Conservation (phyloP, 2,888 invertebrate species). For the Synergus umbraculus region DNA sequence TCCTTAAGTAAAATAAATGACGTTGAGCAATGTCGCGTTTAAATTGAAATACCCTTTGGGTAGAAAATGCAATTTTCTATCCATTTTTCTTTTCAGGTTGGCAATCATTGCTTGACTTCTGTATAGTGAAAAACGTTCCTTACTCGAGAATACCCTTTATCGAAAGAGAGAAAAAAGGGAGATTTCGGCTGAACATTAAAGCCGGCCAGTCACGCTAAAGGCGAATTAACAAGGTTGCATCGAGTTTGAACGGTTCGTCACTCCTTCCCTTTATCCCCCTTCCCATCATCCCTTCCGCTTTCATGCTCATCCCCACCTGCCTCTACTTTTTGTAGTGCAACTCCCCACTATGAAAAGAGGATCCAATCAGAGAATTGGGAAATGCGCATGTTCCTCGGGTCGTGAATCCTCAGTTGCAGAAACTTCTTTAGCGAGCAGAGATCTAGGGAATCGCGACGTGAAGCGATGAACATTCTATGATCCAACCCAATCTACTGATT, state of each 20-base stretch:
- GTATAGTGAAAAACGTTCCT: background rate
- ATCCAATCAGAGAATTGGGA: background rate
- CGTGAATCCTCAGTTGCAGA: background rate
- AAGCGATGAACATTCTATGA: background rate
- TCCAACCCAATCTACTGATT: background rate
- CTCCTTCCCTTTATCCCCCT: background rate
- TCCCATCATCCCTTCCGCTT: background rate
- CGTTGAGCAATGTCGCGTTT: background rate
- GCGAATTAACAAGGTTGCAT: constrained; percentile 1
- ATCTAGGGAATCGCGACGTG: background rate
- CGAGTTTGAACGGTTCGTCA: background rate
- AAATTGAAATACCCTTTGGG: background rate
- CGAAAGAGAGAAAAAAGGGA: background rate
- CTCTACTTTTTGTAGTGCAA: background rate
- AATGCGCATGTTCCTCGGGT: background rate
- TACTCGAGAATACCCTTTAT: background rate
- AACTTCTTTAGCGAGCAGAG: background rate
- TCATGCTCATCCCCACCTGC: background rate
- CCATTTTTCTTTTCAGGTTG: background rate
- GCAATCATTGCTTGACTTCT: background rate
- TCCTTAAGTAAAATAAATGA: too few species aligned
- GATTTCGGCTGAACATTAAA: background rate
- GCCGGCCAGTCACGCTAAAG: background rate
- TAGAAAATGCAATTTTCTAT: background rate
- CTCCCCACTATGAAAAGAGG: background rate